Conservation (phyloP, 2,113 vertebrate species). For the Hirundichthys speculiger region DNA sequence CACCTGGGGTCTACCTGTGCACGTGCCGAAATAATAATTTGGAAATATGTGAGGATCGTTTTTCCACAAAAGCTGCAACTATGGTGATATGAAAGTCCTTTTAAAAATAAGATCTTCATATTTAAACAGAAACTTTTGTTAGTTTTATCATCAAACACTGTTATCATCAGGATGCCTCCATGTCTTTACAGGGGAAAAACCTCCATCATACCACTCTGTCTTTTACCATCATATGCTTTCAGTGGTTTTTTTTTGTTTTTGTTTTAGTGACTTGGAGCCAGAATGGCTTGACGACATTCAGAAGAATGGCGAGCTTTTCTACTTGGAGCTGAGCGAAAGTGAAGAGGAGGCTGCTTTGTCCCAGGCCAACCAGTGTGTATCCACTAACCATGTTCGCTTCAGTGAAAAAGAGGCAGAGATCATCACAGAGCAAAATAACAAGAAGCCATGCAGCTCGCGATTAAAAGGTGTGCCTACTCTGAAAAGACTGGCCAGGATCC, state of each 20-base stretch:
- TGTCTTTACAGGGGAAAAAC: too few species aligned
- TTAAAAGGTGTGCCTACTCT: constrained; percentile 82
- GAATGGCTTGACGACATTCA: constrained; percentile 95
- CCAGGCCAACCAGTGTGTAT: constrained; percentile 73
- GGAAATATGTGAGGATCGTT: too few species aligned
- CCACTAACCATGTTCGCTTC: constrained; percentile 91
- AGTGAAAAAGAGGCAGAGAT: constrained; percentile 91
- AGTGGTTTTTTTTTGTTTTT: neutral
- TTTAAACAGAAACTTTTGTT: too few species aligned
- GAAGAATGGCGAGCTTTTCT: constrained; percentile 95
- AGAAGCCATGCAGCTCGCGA: constrained; percentile 38
- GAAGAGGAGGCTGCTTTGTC: constrained; percentile 87
- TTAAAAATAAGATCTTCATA: too few species aligned
- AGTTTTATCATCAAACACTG: too few species aligned
- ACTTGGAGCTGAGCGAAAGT: constrained; percentile 92
- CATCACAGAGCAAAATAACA: constrained; percentile 83
- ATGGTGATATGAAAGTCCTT: too few species aligned
- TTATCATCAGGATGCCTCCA: too few species aligned
- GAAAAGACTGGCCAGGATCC: constrained; percentile 86
- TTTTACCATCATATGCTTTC: neutral
- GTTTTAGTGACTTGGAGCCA: constrained; percentile 89
- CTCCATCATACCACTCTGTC: too few species aligned
- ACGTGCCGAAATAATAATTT: too few species aligned
- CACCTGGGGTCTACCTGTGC: too few species aligned
- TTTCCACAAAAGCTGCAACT: too few species aligned